Percentiles rank a stretch among this genome's conserved stretches.
These are phyloP conservation scores for Danio albolineatus DNA, from an alignment of 2,797 vertebrate genomes.

Conservation along the genomic window DNA sequence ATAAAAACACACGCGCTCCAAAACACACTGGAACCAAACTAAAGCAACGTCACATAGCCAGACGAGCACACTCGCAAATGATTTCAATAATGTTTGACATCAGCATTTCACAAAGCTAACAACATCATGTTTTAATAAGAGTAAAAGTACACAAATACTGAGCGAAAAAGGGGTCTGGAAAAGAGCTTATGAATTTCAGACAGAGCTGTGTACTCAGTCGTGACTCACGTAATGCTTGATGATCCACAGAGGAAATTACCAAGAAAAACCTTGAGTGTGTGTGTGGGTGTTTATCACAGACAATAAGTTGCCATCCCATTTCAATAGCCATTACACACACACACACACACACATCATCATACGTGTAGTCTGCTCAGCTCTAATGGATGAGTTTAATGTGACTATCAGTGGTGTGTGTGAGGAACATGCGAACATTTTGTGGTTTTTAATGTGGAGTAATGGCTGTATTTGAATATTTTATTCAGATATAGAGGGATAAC, in stretches of 20 bases:
- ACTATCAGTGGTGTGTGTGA: constrained; percentile 79
- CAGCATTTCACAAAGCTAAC: constrained; percentile 14
- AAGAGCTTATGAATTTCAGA: constrained; percentile 34
- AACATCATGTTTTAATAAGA: constrained; percentile 25
- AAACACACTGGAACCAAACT: too few relatives aligned
- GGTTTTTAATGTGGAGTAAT: constrained; percentile 89
- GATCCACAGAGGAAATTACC: constrained; percentile 66
- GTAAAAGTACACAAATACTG: constrained; percentile 4
- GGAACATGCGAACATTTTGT: constrained; percentile 83
- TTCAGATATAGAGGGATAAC: constrained; percentile 84
- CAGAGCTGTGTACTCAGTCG: background rate
- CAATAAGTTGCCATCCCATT: constrained; percentile 35
- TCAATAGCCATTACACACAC: constrained; percentile 34
- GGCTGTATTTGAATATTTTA: constrained; percentile 89
- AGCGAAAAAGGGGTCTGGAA: constrained; percentile 3
- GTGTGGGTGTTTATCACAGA: constrained; percentile 27
- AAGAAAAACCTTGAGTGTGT: constrained; percentile 49
- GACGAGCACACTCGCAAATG: background rate
- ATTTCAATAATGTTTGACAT: constrained; percentile 1
- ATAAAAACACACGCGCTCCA: too few relatives aligned
- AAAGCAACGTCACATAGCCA: too few relatives aligned
- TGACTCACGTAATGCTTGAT: constrained; percentile 22
- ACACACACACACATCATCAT: constrained; percentile 27
- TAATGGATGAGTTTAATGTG: constrained; percentile 86
- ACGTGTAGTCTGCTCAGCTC: constrained; percentile 73